Base-by-base conservation (phyloP, 2,888 invertebrate genomes). In the Acleris emargana region DNA sequence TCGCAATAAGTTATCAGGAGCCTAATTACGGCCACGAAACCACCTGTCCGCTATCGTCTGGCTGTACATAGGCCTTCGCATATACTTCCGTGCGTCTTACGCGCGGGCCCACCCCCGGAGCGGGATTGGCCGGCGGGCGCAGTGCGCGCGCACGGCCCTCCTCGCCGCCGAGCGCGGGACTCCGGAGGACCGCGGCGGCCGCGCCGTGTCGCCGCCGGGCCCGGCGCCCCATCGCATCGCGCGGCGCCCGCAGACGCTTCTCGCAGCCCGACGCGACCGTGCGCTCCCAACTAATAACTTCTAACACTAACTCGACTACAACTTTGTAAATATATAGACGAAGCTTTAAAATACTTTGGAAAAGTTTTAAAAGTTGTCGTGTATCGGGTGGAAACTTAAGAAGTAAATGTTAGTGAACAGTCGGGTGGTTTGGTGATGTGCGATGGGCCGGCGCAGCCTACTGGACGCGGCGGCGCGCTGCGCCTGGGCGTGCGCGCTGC, bases 11-110 rank as follows among this genome's bases (percentile, higher is more conserved):
- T 91, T 91, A 89, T 89, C 87, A 88, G 87, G 78, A 82, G 89
- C 87, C 91, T 92, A 92, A 92, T 91, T 92, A 90, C 87, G 85
- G 84, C 83, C 85, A 84, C 88, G 91, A 89, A 91, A 91, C 91
- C 92, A 91, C 92, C 92, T 92, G 92, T 92, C 91, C 91, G 91
- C 89, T 89, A 76, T 79, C 78, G 88, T 88, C 88, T 66, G 87
- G 84, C 88, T 88, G 92, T 92, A 92, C 91, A 92, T 92, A 92
- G 92, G 92, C 92, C 90, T 91, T 86, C 89, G 90, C 92, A 92
- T 91, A 91, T 91, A 91, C 92, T 92, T 91, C 88, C 90, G 88
- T 86, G 84, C 91, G 90, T 92, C 92, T 92, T 92, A 90, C 84
- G 87, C 86, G 87, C 77, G 88, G 91, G 74, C 84, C 91, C 90